Conservation (phyloP, 2,888 invertebrate species). For the Andrena praecox region DNA sequence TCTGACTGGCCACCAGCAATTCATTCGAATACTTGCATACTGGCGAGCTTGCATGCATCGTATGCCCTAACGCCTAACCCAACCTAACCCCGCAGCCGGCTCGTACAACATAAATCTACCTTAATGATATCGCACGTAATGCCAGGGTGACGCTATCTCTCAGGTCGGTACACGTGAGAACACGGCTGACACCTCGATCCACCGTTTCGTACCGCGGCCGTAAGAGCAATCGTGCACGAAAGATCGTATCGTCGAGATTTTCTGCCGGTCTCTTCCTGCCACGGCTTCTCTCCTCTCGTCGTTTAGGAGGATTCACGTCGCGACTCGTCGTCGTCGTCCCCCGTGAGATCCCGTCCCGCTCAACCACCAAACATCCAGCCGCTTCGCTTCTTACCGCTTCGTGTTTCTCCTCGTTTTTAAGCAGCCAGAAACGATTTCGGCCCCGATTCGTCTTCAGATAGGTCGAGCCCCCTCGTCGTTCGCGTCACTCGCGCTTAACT, state of each 20-base stretch:
- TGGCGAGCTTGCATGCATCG: conserved; percentile 16
- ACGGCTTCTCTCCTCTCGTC: conserved; percentile 35
- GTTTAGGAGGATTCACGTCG: conserved; percentile 56
- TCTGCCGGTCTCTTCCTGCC: conserved; percentile 49
- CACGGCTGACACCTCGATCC: conserved; percentile 79
- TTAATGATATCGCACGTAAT: conserved; percentile 82
- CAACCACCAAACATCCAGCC: conserved; percentile 41
- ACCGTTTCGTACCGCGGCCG: conserved; percentile 65
- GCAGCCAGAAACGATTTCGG: conserved; percentile 20
- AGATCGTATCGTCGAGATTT: conserved; percentile 73
- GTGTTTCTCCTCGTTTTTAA: conserved; percentile 41
- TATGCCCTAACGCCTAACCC: conserved; percentile 61
- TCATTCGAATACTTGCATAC: conserved; percentile 13
- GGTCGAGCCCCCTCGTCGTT: conserved; percentile 19
- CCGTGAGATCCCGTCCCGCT: conserved; percentile 29
- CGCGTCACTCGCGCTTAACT: conserved; percentile 17
- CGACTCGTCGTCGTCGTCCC: conserved; percentile 46
- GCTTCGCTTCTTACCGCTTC: conserved; percentile 12
- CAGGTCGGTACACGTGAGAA: conserved; percentile 79
- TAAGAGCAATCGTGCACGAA: conserved; percentile 70
- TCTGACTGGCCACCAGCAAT: conserved; percentile 6
- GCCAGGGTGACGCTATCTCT: conserved; percentile 78
- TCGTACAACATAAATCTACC: conserved; percentile 80
- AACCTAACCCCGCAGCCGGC: conserved; percentile 48
- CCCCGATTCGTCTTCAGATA: conserved; percentile 57